A percentile compares a stretch with the other conserved stretches of the same genome.
phyloP scores from a whole-genome alignment of 2,797 vertebrate genomes.

The Kryptopterus vitreolus region DNA sequence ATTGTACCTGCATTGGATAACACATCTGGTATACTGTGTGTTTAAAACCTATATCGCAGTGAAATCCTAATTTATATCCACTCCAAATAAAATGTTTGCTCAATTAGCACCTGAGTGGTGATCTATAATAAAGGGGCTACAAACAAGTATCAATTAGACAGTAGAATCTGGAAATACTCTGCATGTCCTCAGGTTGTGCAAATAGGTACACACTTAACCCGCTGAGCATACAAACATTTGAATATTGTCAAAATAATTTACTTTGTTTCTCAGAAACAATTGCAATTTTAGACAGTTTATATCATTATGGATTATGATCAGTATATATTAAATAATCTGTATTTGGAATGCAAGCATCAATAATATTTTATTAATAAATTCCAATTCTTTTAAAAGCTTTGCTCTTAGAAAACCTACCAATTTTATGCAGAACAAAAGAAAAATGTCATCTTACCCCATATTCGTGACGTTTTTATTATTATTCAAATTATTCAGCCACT shows the following conservation, averaged over 20 bases:
- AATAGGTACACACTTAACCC: background rate
- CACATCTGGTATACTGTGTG: background rate
- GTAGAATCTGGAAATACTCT: background rate
- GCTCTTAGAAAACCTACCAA: background rate
- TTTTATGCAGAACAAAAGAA: background rate
- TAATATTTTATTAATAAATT: background rate
- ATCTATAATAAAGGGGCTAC: background rate
- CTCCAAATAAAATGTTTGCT: background rate
- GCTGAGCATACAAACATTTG: background rate
- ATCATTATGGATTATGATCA: background rate
- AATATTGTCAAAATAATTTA: background rate
- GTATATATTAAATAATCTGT: background rate
- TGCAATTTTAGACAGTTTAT: too few species aligned
- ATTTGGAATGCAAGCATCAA: background rate
- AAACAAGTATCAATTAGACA: background rate
- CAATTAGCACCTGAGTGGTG: background rate
- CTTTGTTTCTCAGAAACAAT: background rate
- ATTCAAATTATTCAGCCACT: constrained; percentile 36
- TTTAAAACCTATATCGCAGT: background rate
- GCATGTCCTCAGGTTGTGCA: background rate
- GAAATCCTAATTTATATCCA: too few species aligned
- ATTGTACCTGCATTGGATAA: background rate
- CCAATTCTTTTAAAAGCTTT: background rate
- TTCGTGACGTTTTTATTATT: constrained; percentile 55
- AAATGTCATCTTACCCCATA: constrained; percentile 64